These are phyloP conservation scores for Halichoeres trimaculatus DNA, from an alignment of 2,113 vertebrate genomes.

Conservation along the genomic window DNA sequence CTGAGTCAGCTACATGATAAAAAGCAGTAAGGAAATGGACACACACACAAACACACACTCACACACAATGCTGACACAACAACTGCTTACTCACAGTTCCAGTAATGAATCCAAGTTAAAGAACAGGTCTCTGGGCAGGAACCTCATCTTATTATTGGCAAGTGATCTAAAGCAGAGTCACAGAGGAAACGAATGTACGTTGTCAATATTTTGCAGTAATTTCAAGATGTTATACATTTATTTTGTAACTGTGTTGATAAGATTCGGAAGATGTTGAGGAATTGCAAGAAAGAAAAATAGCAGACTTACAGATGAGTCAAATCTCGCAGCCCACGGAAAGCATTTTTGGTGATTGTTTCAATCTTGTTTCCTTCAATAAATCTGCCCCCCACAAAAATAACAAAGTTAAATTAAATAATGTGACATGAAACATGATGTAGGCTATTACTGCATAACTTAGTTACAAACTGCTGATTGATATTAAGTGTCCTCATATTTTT, in stretches of 20 bases:
- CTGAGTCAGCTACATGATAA: slow-evolving; percentile 65
- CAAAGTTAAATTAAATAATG: background rate
- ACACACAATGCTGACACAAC: slow-evolving; percentile 50
- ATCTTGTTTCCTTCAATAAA: slow-evolving; percentile 98
- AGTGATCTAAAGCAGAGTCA: slow-evolving; percentile 88
- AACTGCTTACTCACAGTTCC: slow-evolving; percentile 93
- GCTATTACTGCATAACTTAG: too few relatives aligned
- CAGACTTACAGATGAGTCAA: slow-evolving; percentile 95
- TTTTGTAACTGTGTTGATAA: background rate
- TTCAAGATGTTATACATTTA: background rate
- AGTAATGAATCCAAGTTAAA: slow-evolving; percentile 94
- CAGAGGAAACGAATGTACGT: slow-evolving; percentile 15
- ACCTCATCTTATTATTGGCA: slow-evolving; percentile 94
- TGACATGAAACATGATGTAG: background rate
- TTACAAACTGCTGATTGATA: background rate
- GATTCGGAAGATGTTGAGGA: background rate
- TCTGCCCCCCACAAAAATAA: slow-evolving; percentile 75
- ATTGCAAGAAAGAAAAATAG: background rate
- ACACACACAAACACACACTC: slow-evolving; percentile 35
- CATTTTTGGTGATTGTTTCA: slow-evolving; percentile 91
- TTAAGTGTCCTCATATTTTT: background rate
- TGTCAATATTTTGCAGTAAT: background rate
- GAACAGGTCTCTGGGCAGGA: slow-evolving; percentile 93
- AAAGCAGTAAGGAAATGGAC: slow-evolving; percentile 17
- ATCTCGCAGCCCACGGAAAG: slow-evolving; percentile 93